A percentile compares a stretch with the other conserved stretches of the same genome.
phyloP scores from a whole-genome alignment of 2,888 invertebrate species.

The Macrophya alboannulata region DNA sequence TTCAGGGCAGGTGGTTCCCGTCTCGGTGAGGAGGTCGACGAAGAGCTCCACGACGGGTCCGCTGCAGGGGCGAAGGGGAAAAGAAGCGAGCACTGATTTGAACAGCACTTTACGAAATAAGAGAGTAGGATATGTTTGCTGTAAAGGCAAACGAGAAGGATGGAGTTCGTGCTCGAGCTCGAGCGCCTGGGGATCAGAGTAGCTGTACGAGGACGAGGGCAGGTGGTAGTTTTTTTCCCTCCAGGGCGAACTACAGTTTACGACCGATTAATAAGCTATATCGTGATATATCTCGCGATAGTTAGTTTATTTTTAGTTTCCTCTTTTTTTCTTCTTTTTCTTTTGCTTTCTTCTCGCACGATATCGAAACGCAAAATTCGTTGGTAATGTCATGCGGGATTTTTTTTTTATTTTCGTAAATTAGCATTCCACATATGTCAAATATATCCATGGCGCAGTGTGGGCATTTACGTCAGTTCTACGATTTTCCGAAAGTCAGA shows the following conservation, averaged over 20 bases:
- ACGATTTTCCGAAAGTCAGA: too few relatives aligned
- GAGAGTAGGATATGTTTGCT: constrained; percentile 46
- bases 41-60: constrained; percentile 7
- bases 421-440: too few relatives aligned
- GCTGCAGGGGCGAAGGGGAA: background rate
- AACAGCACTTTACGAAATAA: constrained; percentile 63
- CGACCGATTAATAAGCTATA: constrained; percentile 75
- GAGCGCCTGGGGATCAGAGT: constrained; percentile 9
- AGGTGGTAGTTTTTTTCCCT: constrained; percentile 44
- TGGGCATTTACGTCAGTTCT: too few relatives aligned
- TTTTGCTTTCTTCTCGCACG: background rate
- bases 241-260: constrained; percentile 66
- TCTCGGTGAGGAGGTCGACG: constrained; percentile 61
- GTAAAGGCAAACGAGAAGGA: constrained; percentile 48
- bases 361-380: background rate
- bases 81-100: constrained; percentile 72
- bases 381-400: background rate
- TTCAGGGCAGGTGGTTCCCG: constrained; percentile 77
- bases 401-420: too few relatives aligned
- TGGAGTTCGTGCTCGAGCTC: constrained; percentile 26
- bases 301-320: constrained; percentile 58
- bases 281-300: constrained; percentile 49
- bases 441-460: too few relatives aligned
- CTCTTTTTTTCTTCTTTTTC: background rate
- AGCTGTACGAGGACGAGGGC: constrained; percentile 31